Base-by-base conservation (phyloP, 2,888 invertebrate genomes). In the Tromatobia lineatoria region DNA sequence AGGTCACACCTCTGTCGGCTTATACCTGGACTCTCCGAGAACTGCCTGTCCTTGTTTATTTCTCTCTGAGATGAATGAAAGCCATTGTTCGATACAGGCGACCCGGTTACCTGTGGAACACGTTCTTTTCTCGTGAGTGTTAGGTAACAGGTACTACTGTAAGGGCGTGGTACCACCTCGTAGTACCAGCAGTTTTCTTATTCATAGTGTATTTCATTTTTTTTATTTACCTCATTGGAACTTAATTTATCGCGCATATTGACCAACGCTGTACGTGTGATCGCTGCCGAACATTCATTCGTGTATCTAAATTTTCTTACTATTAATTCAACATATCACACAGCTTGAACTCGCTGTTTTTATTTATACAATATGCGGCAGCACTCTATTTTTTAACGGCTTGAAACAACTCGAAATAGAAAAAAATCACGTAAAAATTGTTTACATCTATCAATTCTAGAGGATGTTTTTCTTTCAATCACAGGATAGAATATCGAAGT, bases 141-240 rank as follows among this genome's bases (percentile, higher is more conserved):
- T 75, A 75, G 75, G 64, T 61, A 75, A 75, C 83, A 83, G 80
- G 80, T 83, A 79, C 75, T 70, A 71, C 75, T 71, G 54, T 74
- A 70, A 52, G 77, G 80, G 42, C 67, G 57, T 71, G 47, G 57
- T 52, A 64, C 20, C 42, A 67, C 20, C 42, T 67, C 10, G 13
- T 11, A 11, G 38, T 18, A 73, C n/a, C 61, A 29, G 18, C 52
- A 75, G 59, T 78, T 64, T 64, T 64, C 64, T 10, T 45, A 61
- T 25, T 50, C 61, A 38, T 13, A 11, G 52, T 42, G 23, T 57
- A 42, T 23, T 54, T n/a, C 0, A 38, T 38, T 42, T 59, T 10
- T 64, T 64, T 42, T 18, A 3, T 42, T 18, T 11, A 38, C 10
- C 8, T n/a, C 25, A n/a, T 6, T n/a, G 34, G 0, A 61, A 7